Base-by-base conservation (phyloP, 2,888 invertebrate genomes). In the Odontocerum albicorne region DNA sequence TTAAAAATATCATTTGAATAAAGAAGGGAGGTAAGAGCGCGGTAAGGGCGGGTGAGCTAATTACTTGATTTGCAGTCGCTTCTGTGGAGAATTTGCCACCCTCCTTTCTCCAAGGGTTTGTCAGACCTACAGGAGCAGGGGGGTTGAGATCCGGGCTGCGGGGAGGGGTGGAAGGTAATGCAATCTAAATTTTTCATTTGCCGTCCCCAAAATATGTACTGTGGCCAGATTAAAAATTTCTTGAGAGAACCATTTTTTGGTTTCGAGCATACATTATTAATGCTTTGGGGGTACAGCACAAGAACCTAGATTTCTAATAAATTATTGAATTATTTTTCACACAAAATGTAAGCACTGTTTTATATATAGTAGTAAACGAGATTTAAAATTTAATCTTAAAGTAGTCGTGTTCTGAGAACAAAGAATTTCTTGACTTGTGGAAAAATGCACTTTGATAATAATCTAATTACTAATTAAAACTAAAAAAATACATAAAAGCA, bases 41-140 rank as follows among this genome's bases (percentile, higher is more conserved):
- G 43, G 42, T 65, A 68, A 66, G 66, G 65, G 65, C 66, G 67
- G 66, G 65, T 66, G 68, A 66, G 70, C 72, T 74, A 74, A 73
- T 74, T 74, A 74, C 72, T 72, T 73, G 73, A 74, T 74, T 73
- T 72, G 73, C 72, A 74, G 74, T 72, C 71, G 72, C 71, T 71
- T 68, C 67, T 71, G 70, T 71, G 71, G 32, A 20, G 35, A 13
- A 17, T 19, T 71, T 6, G 27, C 38, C 38, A 38, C 38, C 38
- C 38, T 38, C 38, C 8, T 15, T 7, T 8, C 38, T 16, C 13
- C 15, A 8, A 38, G 38, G 15, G 15, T 44, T 44, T 12, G n/a
- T n/a, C n/a, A n/a, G n/a, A n/a, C n/a, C n/a, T n/a, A 33, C n/a
- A n/a, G n/a, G n/a, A n/a, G n/a, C n/a, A n/a, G n/a, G n/a, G n/a